Evolutionary conservation across 2,797 vertebrate species (phyloP), one percentile per base, ranked within the genome.

Genomic region (Lates japonicus): DNA sequence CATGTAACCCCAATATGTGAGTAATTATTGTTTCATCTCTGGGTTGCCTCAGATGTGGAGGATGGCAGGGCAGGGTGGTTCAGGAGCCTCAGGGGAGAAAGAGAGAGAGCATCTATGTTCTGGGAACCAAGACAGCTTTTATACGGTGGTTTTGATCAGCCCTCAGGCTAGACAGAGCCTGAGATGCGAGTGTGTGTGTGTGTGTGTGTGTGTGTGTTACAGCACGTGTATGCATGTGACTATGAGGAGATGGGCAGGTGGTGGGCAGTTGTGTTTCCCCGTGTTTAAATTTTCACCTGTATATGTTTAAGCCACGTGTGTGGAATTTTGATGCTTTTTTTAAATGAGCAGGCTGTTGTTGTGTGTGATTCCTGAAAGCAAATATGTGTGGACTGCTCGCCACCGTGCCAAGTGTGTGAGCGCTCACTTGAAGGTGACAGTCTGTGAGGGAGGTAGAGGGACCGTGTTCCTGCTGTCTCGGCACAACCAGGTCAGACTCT

Each of bases 1-100:
- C 91, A 90, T 85, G 83, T 92, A 87, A 90, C 89, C 83, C 68
- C 91, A 88, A 88, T 90, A 85, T 90, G 82, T 74, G 76, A 85
- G 78, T 87, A 87, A 92, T 94, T 91, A 91, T 80, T 74, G 76
- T 89, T 90, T 91, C 77, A 92, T 91, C 80, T 86, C 62, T 70
- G 65, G 68, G 74, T 29, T 78, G 68, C 69, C 71, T 90, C 73
- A 81, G 83, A 89, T 88, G 87, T 83, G 80, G 65, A 91, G 76
- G 88, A 93, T 80, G 78, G 78, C 81, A 78, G 76, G 76, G 84
- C 71, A 74, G 66, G 71, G 63, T 35, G 76, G 84, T 85, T 82
- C 80, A 77, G 80, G 48, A 61, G 78, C 64, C 90, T 83, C 73
- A 0, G 61, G 88, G 79, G 86, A 79, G 9, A 39, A 25, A 35